These are phyloP conservation scores for Dryomyza anilis DNA, from an alignment of 2,888 invertebrate species.

Conservation along the genomic window DNA sequence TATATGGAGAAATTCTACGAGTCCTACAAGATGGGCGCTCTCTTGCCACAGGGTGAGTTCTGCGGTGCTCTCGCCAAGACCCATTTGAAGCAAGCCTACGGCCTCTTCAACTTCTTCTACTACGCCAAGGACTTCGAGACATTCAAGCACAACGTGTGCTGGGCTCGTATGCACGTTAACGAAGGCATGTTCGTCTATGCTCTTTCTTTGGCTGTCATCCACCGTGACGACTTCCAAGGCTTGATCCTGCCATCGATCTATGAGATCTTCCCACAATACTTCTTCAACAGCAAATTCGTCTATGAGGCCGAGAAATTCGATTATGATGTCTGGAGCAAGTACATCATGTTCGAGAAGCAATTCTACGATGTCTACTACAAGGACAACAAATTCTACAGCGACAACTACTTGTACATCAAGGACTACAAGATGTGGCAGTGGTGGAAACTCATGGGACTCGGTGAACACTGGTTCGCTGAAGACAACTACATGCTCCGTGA, in stretches of 20 bases:
- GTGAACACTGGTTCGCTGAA: constrained; percentile 38
- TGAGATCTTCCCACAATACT: constrained; percentile 74
- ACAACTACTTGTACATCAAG: constrained; percentile 39
- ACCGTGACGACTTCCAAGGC: constrained; percentile 68
- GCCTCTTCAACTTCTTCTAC: constrained; percentile 69
- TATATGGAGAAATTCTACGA: constrained; percentile 41
- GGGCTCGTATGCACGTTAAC: constrained; percentile 70
- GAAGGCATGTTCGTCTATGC: constrained; percentile 72
- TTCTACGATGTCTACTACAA: constrained; percentile 40
- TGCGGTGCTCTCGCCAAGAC: constrained; percentile 63
- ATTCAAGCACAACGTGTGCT: constrained; percentile 71
- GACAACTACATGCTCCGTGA: constrained; percentile 40
- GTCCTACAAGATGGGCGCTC: constrained; percentile 51
- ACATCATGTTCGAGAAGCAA: constrained; percentile 52
- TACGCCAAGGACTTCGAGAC: constrained; percentile 73
- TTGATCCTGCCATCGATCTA: constrained; percentile 73
- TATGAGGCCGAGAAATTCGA: constrained; percentile 66
- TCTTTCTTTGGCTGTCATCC: constrained; percentile 67
- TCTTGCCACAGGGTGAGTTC: constrained; percentile 64
- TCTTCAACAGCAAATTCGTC: constrained; percentile 71
- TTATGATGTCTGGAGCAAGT: constrained; percentile 60
- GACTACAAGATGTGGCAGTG: constrained; percentile 44
- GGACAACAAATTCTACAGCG: constrained; percentile 33
- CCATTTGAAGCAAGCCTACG: constrained; percentile 64
- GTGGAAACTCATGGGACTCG: constrained; percentile 46